Conservation (phyloP, 2,888 invertebrate genomes). For the Urechis unicinctus region DNA sequence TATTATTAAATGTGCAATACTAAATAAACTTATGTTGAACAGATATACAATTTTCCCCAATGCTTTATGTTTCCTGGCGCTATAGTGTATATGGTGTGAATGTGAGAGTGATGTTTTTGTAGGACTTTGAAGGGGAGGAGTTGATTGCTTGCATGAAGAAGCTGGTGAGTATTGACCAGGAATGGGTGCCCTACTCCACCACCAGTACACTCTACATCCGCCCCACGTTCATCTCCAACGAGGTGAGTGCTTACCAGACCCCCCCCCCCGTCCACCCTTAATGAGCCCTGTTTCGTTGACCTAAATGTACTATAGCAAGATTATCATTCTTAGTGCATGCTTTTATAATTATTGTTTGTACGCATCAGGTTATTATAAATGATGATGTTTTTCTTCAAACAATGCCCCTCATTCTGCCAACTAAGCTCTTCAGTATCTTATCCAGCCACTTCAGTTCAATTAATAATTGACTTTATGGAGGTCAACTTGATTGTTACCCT, state of each 20-base stretch:
- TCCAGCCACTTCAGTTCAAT: too few species aligned
- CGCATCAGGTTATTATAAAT: too few species aligned
- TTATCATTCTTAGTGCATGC: too few species aligned
- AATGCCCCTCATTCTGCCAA: too few species aligned
- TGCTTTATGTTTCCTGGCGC: not conserved
- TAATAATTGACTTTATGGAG: not conserved
- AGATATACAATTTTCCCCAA: too few species aligned
- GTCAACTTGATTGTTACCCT: not conserved
- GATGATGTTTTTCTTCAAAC: too few species aligned
- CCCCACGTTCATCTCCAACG: constrained; percentile 92
- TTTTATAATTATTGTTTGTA: too few species aligned
- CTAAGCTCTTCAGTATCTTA: too few species aligned
- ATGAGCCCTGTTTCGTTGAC: not conserved
- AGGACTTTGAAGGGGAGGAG: constrained; percentile 78
- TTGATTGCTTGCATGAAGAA: constrained; percentile 76
- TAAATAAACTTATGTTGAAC: too few species aligned
- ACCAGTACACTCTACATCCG: constrained; percentile 87
- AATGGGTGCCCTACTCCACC: constrained; percentile 89
- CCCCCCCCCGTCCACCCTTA: not conserved
- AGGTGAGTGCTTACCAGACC: too few species aligned
- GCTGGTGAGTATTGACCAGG: constrained; percentile 84
- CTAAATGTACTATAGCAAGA: too few species aligned
- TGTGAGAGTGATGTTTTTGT: constrained; percentile 14
- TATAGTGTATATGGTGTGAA: not conserved
- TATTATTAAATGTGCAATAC: too few species aligned